phyloP scores from a whole-genome alignment of 2,797 vertebrate genomes.

The Apogon hyalosoma region DNA sequence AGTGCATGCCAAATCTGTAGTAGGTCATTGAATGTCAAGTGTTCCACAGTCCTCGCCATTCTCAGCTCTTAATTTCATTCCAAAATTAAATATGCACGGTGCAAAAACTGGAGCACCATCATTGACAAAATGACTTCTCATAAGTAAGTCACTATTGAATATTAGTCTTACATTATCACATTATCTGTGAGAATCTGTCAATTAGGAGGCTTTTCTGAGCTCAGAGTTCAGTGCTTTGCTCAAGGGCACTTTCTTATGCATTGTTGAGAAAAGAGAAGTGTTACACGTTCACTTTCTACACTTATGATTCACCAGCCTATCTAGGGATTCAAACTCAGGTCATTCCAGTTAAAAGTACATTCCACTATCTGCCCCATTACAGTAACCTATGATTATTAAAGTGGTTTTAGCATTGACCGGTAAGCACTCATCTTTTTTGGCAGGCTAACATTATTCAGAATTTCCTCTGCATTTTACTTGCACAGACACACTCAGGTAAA shows the following conservation, averaged over 20 bases:
- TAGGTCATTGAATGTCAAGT: conserved; percentile 53
- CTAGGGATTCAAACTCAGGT: not conserved
- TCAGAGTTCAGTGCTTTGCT: not conserved
- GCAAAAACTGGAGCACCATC: conserved; percentile 23
- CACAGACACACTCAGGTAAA: conserved; percentile 17
- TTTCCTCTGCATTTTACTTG: conserved; percentile 22
- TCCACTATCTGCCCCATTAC: not conserved
- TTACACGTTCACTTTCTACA: not conserved
- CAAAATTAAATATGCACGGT: conserved; percentile 25
- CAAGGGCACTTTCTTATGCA: not conserved
- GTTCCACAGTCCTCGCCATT: conserved; percentile 4
- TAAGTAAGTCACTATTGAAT: not conserved
- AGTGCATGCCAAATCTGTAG: conserved; percentile 36
- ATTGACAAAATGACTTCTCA: conserved; percentile 22
- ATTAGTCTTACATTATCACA: not conserved
- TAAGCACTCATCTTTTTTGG: conserved; percentile 28
- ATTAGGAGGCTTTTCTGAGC: not conserved
- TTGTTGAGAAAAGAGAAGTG: not conserved
- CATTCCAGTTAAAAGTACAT: not conserved
- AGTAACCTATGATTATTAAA: conserved; percentile 8
- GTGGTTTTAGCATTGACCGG: conserved; percentile 31
- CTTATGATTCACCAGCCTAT: too few species aligned
- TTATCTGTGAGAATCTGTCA: not conserved
- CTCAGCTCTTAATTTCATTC: conserved; percentile 17
- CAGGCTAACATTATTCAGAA: conserved; percentile 47